Evolutionary conservation across 2,888 invertebrate genomes (phyloP).

Genomic region (Epirrhoe tristata): DNA sequence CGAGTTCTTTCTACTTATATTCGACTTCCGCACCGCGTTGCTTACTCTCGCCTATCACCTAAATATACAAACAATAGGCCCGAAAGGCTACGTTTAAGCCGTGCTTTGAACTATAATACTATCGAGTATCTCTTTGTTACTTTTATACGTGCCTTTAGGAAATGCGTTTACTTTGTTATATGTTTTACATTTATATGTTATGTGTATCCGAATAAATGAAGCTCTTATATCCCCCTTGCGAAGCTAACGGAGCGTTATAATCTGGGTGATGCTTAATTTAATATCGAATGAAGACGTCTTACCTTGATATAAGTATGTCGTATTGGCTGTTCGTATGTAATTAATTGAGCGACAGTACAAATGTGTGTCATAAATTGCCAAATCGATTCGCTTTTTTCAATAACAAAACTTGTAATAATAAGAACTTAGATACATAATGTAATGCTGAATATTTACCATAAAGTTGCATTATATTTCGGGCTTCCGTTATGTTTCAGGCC

Average conservation of each 20-base stretch:
- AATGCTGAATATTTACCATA: conserved; percentile 50
- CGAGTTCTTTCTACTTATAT: conserved; percentile 78
- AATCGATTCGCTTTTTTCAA: conserved; percentile 8
- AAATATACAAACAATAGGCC: conserved; percentile 73
- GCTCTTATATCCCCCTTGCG: conserved; percentile 2
- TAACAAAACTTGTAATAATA: conserved; percentile 1
- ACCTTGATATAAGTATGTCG: conserved; percentile 1
- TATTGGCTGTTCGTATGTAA: conserved; percentile 1
- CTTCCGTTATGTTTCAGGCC: conserved; percentile 49
- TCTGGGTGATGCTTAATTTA: conserved; percentile 11
- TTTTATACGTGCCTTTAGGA: conserved; percentile 43
- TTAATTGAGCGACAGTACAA: conserved; percentile 23
- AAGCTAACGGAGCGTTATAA: conserved; percentile 10
- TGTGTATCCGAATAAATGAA: conserved; percentile 4
- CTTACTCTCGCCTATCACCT: conserved; percentile 72
- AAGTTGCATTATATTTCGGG: conserved; percentile 48
- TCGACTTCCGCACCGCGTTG: conserved; percentile 73
- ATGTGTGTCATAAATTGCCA: conserved; percentile 24
- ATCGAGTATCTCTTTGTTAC: conserved; percentile 46
- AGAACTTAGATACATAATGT: background rate
- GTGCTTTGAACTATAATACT: conserved; percentile 49
- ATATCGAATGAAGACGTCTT: conserved; percentile 8
- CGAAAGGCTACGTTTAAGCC: conserved; percentile 69
- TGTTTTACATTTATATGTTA: conserved; percentile 27
- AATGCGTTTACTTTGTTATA: conserved; percentile 30